Evolutionary conservation across 2,888 invertebrate species (phyloP), one percentile per base, ranked within the genome.

Genomic region (Drosophila mimetica): DNA sequence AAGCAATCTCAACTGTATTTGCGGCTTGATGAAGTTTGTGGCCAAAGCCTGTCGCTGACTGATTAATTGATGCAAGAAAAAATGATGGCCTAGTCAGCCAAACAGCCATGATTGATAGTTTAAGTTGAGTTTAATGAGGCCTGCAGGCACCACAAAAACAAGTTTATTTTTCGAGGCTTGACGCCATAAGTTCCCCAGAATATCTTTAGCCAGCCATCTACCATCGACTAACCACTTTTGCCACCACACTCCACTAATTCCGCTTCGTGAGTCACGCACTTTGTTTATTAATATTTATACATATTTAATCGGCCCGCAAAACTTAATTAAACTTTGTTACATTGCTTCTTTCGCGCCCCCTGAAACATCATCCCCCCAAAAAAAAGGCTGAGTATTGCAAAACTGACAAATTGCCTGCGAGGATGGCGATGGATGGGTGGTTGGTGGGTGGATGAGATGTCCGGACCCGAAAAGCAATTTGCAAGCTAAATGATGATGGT

Each of bases 1-100:
- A 16, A 28, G 2, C 28, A 30, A 46, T 13, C 11, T 39, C 9
- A 57, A 39, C 37, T 39, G 11, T 13, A 57, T 57, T 34, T 54
- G 9, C 30, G 28, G 20, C 16, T n/a, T 46, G n/a, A n/a, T 14
- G 8, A 14, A 22, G 22, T 20, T 20, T 28, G 14, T 14, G 11
- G 8, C 7, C 16, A 28, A 46, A 18, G n/a, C 30, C 69, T 71
- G 73, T 76, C 74, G 57, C 44, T 54, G 63, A 59, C 66, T 80
- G 82, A 80, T 80, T 82, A 80, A 80, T 80, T 77, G 82, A 82
- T 71, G 73, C 66, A 66, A 30, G 11, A 30, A 30, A 74, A 44
- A 69, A 44, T 34, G 65, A 42, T 44, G 34, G 48, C 74, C 41
- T 39, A 44, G 60, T 55, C 22, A 34, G 48, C 48, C 22, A 67